Conservation (phyloP, 1,140 invertebrate genomes). For the Streblospio benedicti region DNA sequence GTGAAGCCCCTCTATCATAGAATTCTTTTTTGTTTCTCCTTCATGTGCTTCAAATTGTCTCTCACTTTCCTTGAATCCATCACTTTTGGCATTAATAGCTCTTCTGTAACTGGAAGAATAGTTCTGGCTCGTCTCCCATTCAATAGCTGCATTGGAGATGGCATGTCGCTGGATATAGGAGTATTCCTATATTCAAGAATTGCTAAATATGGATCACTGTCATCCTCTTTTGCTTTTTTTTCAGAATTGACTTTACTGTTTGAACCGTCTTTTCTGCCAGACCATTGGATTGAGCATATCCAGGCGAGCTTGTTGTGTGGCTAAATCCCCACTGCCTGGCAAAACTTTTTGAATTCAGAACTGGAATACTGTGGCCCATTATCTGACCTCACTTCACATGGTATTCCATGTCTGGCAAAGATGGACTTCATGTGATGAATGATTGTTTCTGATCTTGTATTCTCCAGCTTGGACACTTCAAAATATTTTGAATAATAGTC, state of each 20-base stretch:
- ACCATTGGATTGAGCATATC: conserved; percentile 9
- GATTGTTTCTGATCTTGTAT: conserved; percentile 12
- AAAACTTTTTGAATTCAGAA: conserved; percentile 9
- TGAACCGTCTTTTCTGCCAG: background rate
- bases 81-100: background rate
- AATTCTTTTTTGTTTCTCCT: background rate
- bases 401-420: conserved; percentile 26
- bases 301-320: conserved; percentile 1
- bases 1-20: conserved; percentile 2
- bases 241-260: background rate
- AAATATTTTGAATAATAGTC: conserved; percentile 28
- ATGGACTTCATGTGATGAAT: conserved; percentile 17
- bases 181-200: conserved; percentile 2
- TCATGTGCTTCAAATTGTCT: too few relatives aligned
- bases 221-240: conserved; percentile 10
- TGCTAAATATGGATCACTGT: conserved; percentile 1
- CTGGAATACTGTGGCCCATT: conserved; percentile 26
- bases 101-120: background rate
- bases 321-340: conserved; percentile 3
- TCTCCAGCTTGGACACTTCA: conserved; percentile 18
- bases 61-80: too few relatives aligned
- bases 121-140: background rate
- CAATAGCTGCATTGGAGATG: conserved; percentile 10
- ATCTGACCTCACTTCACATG: conserved; percentile 21
- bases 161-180: background rate